Evolutionary conservation across 2,113 vertebrate genomes (phyloP).

Genomic region (Microcebus tavaratra): DNA sequence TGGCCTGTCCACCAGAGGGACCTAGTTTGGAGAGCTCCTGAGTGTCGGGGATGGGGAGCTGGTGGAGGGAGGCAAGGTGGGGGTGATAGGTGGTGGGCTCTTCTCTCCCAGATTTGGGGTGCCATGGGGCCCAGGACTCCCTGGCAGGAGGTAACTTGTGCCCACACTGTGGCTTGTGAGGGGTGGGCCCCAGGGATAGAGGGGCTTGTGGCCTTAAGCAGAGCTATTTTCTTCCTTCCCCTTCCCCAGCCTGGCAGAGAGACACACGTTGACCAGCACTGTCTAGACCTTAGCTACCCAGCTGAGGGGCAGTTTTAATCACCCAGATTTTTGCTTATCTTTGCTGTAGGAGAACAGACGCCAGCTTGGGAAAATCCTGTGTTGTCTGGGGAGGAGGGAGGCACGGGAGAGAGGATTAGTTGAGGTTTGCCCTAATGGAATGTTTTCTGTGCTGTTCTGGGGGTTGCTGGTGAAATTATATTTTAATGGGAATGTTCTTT

Average conservation of each 20-base stretch:
- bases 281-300: neutral
- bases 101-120: neutral
- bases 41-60: neutral
- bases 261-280: neutral
- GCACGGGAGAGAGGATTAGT: neutral
- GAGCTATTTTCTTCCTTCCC: neutral
- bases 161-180: neutral
- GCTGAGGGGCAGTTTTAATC: neutral
- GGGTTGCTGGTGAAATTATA: constrained; percentile 22
- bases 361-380: neutral
- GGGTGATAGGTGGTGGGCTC: neutral
- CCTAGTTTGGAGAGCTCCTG: neutral
- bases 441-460: neutral
- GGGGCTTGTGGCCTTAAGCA: neutral
- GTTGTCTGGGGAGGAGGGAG: neutral
- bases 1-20: neutral
- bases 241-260: neutral
- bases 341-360: neutral
- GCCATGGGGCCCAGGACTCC: neutral
- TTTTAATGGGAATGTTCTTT: constrained; percentile 59
- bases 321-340: neutral
- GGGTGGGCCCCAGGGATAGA: neutral
- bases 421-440: neutral
- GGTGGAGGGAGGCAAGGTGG: neutral
- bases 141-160: neutral